Evolutionary conservation across 2,113 vertebrate species (phyloP), one percentile per base, ranked within the genome.

Genomic region (Upupa epops): DNA sequence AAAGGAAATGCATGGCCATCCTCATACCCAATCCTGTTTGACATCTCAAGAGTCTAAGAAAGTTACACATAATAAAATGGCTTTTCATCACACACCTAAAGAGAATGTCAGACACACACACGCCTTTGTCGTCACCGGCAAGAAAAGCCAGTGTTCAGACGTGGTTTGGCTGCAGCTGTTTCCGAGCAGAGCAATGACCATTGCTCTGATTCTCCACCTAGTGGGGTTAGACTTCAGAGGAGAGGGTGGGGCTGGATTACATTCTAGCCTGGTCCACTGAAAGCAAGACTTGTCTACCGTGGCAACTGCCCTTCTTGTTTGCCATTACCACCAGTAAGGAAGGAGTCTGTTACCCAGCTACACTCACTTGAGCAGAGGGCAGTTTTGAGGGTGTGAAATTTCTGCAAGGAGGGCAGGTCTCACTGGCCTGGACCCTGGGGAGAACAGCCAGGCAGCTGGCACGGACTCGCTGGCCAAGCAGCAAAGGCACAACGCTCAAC

Each of bases 61-160:
- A 91, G 75, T 56, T 7, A 54, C 31, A 51, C n/a, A 46, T 71
- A 70, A 83, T 89, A 88, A 91, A 90, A 94, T 95, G 95, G 90
- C 90, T 95, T 94, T 90, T 92, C 71, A 80, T 92, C 83, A 92
- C 86, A 72, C 36, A 66, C 83, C 75, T 32, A 11, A 85, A 52
- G 60, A 63, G 70, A 69, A 83, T 17, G 20, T 51, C 6, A 79
- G 64, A 92, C 83, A 88, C 79, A 77, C 63, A 1, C 72, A 64
- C 25, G 58, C 42, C 64, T 89, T 85, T 49, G 84, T 29, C 60
- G 68, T 42, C 24, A 1, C 60, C 60, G 61, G 45, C 26, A 6
- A 52, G 88, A 34, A 58, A 64, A 92, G 66, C 70, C 86, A 87
- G 42, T 6, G 56, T 51, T 75, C 52, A 56, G 77, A 61, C 5